Conservation (phyloP, 2,888 invertebrate species). For the Neocrepidodera transversa region DNA sequence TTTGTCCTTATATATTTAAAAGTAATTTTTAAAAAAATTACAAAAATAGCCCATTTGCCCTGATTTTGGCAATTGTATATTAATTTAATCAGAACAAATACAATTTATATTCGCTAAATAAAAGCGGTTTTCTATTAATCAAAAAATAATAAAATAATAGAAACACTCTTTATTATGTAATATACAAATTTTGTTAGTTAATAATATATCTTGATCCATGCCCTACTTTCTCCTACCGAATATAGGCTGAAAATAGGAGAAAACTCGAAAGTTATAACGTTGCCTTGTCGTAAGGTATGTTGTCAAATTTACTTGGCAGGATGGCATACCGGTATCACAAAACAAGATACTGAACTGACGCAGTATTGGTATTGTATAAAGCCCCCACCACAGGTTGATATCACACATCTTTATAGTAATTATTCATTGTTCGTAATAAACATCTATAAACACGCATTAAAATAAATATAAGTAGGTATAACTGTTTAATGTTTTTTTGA, state of each 20-base stretch:
- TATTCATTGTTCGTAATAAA: neutral
- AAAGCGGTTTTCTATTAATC: too few species aligned
- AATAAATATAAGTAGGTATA: too few species aligned
- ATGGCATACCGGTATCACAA: neutral
- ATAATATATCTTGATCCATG: too few species aligned
- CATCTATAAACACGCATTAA: neutral
- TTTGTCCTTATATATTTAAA: too few species aligned
- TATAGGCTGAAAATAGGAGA: conserved; percentile 17
- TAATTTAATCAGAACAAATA: too few species aligned
- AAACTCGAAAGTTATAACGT: conserved; percentile 21
- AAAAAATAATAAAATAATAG: too few species aligned
- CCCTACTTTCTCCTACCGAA: conserved; percentile 11
- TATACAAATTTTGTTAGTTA: neutral
- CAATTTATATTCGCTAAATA: too few species aligned
- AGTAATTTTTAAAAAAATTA: too few species aligned
- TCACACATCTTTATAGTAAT: neutral
- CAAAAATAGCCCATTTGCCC: too few species aligned
- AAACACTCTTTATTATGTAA: too few species aligned
- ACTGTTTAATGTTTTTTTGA: too few species aligned
- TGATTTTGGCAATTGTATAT: too few species aligned
- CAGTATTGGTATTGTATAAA: neutral
- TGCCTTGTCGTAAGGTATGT: conserved; percentile 17
- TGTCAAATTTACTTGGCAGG: conserved; percentile 10
- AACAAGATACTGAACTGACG: neutral
- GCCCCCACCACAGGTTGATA: neutral